A percentile compares a stretch with the other conserved stretches of the same genome.
Conservation (phyloP, 2,797 vertebrate genomes). For the Sebastes nivosus region DNA sequence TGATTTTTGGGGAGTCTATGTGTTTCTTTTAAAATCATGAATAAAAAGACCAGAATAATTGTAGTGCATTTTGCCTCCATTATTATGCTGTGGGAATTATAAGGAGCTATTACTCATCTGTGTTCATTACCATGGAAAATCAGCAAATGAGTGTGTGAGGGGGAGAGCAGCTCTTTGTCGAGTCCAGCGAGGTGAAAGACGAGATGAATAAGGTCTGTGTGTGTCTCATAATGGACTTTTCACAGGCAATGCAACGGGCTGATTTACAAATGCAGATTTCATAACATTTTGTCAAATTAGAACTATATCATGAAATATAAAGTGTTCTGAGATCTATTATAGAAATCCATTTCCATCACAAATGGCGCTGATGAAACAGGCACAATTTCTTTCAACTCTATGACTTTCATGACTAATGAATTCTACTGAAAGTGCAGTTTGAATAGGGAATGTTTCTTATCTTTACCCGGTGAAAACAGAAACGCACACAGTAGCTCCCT, state of each 20-base stretch:
- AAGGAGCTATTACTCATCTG: constrained; percentile 60
- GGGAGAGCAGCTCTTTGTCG: constrained; percentile 38
- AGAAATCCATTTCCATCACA: constrained; percentile 27
- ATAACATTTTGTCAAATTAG: constrained; percentile 33
- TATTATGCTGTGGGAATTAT: constrained; percentile 43
- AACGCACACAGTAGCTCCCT: not conserved
- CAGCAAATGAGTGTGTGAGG: constrained; percentile 17
- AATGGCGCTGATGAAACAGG: constrained; percentile 9
- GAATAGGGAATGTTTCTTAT: not conserved
- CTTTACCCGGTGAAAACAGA: not conserved
- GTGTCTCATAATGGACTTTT: constrained; percentile 38
- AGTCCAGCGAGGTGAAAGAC: constrained; percentile 2
- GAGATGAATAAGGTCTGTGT: constrained; percentile 9
- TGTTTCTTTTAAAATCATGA: constrained; percentile 16
- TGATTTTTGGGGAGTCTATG: not conserved
- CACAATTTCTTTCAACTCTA: not conserved
- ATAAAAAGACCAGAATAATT: constrained; percentile 24
- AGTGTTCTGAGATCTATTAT: constrained; percentile 23
- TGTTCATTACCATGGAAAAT: constrained; percentile 52
- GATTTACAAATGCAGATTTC: constrained; percentile 31
- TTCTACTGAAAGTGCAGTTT: not conserved
- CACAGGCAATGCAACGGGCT: not conserved
- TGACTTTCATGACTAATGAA: not conserved
- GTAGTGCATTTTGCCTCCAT: constrained; percentile 40
- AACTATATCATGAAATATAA: constrained; percentile 25